Evolutionary conservation across 2,797 vertebrate species (phyloP), one percentile per base, ranked within the genome.

Genomic region (Chromis chromis): DNA sequence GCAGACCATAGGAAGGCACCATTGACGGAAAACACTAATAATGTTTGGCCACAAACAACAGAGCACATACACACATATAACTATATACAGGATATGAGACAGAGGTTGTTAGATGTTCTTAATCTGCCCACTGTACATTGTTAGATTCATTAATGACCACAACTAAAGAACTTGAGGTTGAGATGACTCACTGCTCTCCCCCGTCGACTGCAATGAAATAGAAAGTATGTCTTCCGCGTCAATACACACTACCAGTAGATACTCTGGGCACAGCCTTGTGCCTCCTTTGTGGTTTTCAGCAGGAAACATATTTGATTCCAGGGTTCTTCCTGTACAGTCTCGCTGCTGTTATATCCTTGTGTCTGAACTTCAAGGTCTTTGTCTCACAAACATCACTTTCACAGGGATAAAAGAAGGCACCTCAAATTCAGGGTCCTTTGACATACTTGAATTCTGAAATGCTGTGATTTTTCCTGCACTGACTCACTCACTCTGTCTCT

Each of bases 341-440:
- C 27, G 2, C 60, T 42, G 62, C 78, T 55, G 70, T 77, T 79
- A 81, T 85, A 88, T 72, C 70, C 70, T 54, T 70, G 58, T 62
- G 65, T 86, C 70, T 74, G 79, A 88, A 76, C 84, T 60, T 90
- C 85, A 89, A 86, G 78, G 85, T 82, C 82, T 89, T 73, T 68
- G 55, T 79, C 76, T 84, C 67, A 55, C 73, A 70, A 69, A 86
- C 65, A 75, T 59, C 21, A 61, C 80, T 85, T 87, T 78, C 70
- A 19, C 25, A 10, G 49, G 65, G 76, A 83, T 84, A 58, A 86
- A 87, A 79, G 60, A 40, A 66, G 33, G 33, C 56, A 69, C 61
- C 72, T 83, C 56, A 70, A 77, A 76, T 55, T 62, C 67, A 71
- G 62, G 57, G 65, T 57, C 62, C 53, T 86, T 75, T 79, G 65